phyloP scores from a whole-genome alignment of 2,113 vertebrate genomes.

The Casuarius casuarius region DNA sequence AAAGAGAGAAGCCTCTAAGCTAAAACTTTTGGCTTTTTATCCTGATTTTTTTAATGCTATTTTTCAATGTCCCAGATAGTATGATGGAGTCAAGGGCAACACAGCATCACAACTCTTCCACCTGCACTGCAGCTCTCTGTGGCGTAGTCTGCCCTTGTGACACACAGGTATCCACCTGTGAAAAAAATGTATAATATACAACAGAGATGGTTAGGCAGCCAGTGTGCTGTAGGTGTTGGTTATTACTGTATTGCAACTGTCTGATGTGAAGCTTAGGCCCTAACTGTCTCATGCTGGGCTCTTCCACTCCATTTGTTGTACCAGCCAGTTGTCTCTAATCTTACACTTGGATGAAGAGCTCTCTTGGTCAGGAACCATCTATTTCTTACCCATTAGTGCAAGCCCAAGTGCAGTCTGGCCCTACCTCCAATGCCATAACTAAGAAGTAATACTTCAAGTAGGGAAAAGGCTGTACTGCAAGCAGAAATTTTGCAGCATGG shows the following conservation, averaged over 20 bases:
- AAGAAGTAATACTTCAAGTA: neutral
- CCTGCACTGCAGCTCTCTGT: neutral
- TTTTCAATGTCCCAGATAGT: neutral
- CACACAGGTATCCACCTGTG: neutral
- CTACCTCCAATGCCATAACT: neutral
- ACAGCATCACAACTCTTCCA: neutral
- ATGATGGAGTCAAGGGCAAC: neutral
- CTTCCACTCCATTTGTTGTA: neutral
- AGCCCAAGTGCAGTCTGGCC: neutral
- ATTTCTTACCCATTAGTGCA: neutral
- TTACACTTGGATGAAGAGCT: neutral
- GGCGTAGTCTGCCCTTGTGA: neutral
- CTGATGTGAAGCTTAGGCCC: neutral
- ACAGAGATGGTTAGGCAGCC: neutral
- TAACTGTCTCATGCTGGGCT: neutral
- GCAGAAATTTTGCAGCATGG: conserved; percentile 7
- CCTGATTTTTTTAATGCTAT: neutral
- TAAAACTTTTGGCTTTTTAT: neutral
- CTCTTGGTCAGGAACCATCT: neutral
- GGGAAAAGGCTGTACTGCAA: neutral
- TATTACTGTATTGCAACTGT: neutral
- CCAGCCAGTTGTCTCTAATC: neutral
- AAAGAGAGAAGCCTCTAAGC: neutral
- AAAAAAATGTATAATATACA: neutral
- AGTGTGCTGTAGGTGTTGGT: neutral